A percentile compares a stretch with the other conserved stretches of the same genome.
Evolutionary conservation across 2,797 vertebrate genomes (phyloP).

Genomic region (Pseudochirops corinnae): DNA sequence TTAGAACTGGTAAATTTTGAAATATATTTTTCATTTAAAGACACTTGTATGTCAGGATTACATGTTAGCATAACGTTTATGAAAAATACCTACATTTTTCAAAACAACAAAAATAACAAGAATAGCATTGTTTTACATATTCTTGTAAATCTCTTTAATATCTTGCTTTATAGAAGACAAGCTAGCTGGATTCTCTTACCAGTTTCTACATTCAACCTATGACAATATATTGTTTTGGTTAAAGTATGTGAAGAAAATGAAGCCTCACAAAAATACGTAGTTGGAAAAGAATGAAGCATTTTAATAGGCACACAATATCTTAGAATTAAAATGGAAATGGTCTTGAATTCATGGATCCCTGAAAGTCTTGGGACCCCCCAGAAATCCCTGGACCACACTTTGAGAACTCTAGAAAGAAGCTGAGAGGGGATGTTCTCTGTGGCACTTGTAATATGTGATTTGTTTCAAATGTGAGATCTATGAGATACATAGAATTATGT

Average conservation of each 20-base stretch:
- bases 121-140: neutral
- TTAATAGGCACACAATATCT: neutral
- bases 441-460: neutral
- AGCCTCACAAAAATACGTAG: neutral
- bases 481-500: neutral
- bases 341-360: neutral
- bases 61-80: neutral
- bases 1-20: neutral
- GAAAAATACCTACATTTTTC: neutral
- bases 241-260: neutral
- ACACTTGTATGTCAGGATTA: neutral
- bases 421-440: neutral
- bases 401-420: neutral
- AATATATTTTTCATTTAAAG: neutral
- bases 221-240: neutral
- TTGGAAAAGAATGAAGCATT: neutral
- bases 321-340: neutral
- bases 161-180: neutral
- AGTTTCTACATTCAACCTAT: neutral
- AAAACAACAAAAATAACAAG: neutral
- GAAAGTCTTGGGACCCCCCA: neutral
- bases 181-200: neutral
- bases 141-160: neutral
- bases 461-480: neutral
- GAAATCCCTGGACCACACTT: neutral